These are phyloP conservation scores for Harpagoxenus sublaevis DNA, from an alignment of 2,888 invertebrate genomes.

Conservation along the genomic window DNA sequence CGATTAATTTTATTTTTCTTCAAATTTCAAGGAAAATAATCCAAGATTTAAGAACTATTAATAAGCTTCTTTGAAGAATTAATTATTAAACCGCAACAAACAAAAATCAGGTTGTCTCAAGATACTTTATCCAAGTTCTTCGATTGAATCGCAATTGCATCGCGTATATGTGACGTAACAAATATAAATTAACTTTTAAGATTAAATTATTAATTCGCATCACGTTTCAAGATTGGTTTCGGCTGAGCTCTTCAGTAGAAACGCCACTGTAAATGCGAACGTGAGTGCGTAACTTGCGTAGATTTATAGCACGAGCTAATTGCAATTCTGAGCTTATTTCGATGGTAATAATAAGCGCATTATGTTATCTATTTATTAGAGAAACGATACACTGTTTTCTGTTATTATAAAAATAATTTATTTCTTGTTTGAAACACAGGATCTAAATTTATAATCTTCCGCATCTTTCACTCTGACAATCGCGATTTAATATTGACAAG, in stretches of 20 bases:
- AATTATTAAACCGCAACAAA: background rate
- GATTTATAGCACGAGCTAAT: background rate
- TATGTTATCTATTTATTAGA: background rate
- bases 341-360: background rate
- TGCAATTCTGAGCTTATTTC: background rate
- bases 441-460: slow-evolving; percentile 12
- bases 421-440: background rate
- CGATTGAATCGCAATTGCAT: background rate
- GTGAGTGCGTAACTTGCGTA: background rate
- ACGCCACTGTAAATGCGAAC: background rate
- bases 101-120: background rate
- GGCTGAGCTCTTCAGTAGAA: background rate
- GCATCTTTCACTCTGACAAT: slow-evolving; percentile 12
- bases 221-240: slow-evolving; percentile 4
- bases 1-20: background rate
- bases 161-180: background rate
- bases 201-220: background rate
- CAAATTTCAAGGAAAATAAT: background rate
- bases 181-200: background rate
- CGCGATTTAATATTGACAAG: background rate
- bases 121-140: background rate
- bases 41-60: background rate
- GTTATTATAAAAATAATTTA: background rate
- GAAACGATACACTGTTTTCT: background rate
- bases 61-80: background rate